phyloP scores from a whole-genome alignment of 2,113 vertebrate species.

The Rhea americana region DNA sequence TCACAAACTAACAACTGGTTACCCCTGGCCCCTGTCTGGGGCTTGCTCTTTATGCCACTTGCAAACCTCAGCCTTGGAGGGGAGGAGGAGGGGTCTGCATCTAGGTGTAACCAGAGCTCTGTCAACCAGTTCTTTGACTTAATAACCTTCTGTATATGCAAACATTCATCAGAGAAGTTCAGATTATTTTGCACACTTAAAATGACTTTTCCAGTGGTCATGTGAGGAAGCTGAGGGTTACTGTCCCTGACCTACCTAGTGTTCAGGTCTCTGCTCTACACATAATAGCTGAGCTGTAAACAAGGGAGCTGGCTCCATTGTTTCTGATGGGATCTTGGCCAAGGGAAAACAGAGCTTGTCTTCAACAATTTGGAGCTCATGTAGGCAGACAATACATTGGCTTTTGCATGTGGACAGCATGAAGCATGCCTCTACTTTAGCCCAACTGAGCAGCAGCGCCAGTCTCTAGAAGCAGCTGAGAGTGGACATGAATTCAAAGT shows the following conservation, averaged over 20 bases:
- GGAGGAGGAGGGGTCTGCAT: too few relatives aligned
- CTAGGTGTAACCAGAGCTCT: background rate
- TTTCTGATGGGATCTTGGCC: slow-evolving; percentile 23
- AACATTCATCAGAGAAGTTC: background rate
- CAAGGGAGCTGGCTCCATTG: slow-evolving; percentile 14
- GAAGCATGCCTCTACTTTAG: background rate
- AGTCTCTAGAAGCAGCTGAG: background rate
- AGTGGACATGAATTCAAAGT: background rate
- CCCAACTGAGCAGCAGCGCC: background rate
- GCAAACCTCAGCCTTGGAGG: too few relatives aligned
- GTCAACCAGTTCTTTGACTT: background rate
- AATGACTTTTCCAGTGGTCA: background rate
- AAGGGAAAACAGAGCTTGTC: slow-evolving; percentile 8
- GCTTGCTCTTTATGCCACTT: too few relatives aligned
- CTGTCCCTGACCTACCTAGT: background rate
- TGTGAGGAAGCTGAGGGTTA: background rate
- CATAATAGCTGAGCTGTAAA: background rate
- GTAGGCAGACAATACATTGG: background rate
- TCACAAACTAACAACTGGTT: background rate
- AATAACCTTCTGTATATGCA: background rate
- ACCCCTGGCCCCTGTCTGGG: background rate
- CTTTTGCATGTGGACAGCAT: background rate
- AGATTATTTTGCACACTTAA: background rate
- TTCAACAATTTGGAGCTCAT: background rate
- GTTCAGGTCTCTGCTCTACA: background rate